Conservation (phyloP, 1,140 invertebrate species). For the Tribolium castaneum region DNA sequence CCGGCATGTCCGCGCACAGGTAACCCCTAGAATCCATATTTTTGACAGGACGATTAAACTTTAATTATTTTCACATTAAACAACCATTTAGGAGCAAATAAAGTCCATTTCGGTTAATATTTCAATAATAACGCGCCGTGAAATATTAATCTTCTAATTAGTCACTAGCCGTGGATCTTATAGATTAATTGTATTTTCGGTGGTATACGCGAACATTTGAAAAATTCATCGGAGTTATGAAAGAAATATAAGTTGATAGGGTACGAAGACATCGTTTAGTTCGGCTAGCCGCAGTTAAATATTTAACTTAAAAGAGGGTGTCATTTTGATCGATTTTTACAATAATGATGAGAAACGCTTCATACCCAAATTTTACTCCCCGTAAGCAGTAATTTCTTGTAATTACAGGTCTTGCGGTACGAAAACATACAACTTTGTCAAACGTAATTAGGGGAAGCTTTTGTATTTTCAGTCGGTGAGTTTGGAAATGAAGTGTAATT, state of each 20-base stretch:
- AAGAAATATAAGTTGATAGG: not conserved
- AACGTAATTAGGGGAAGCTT: conserved; percentile 18
- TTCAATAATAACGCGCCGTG: conserved; percentile 1
- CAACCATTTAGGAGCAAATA: conserved; percentile 20
- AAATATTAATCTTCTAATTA: conserved; percentile 27
- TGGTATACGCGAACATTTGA: conserved; percentile 28
- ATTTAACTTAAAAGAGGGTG: conserved; percentile 17
- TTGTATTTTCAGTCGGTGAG: conserved; percentile 5
- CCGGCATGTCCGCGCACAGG: not conserved
- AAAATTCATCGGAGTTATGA: conserved; percentile 1
- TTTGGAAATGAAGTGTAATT: conserved; percentile 4
- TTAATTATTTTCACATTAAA: conserved; percentile 34
- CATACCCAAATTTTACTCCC: conserved; percentile 9
- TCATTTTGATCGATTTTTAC: not conserved
- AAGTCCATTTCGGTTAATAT: conserved; percentile 11
- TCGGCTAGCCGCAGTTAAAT: not conserved
- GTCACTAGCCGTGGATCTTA: not conserved
- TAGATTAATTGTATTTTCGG: conserved; percentile 29
- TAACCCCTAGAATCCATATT: conserved; percentile 14
- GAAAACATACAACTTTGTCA: conserved; percentile 22
- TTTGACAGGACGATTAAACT: conserved; percentile 7
- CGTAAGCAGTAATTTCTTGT: conserved; percentile 29
- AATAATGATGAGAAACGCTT: not conserved
- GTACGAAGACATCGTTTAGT: not conserved
- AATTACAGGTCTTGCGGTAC: conserved; percentile 13